Evolutionary conservation across 2,888 invertebrate species (phyloP).

Genomic region (Athalia rosae): DNA sequence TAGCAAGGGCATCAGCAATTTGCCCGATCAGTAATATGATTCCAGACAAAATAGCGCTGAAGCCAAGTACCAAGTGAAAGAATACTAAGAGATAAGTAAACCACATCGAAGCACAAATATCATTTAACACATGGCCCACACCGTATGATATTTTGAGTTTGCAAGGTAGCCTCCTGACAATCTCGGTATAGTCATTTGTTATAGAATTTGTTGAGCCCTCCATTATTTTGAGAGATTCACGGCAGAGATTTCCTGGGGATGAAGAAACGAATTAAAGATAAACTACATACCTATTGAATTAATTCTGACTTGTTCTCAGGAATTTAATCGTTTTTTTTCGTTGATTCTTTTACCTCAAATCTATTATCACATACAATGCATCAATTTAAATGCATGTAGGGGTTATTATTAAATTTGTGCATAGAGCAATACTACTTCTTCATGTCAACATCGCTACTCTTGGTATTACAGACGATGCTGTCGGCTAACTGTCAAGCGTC

Average conservation of each 20-base stretch:
- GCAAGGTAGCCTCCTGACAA: constrained; percentile 72
- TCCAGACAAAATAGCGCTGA: constrained; percentile 74
- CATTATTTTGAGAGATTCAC: constrained; percentile 53
- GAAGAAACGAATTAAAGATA: background rate
- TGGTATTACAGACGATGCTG: background rate
- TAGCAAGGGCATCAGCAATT: constrained; percentile 89
- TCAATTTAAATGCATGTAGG: too few relatives aligned
- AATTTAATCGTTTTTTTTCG: background rate
- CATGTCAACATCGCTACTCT: too few relatives aligned
- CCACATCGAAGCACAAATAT: constrained; percentile 95
- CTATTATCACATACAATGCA: too few relatives aligned
- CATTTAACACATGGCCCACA: constrained; percentile 92
- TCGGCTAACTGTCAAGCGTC: background rate
- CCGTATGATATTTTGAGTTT: constrained; percentile 78
- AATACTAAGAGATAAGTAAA: constrained; percentile 93
- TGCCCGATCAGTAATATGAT: constrained; percentile 87
- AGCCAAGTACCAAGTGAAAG: constrained; percentile 79
- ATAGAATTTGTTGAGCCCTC: constrained; percentile 55
- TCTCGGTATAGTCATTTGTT: constrained; percentile 74
- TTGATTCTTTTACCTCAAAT: too few relatives aligned
- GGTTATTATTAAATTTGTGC: too few relatives aligned
- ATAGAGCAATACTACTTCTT: too few relatives aligned
- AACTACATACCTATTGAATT: background rate
- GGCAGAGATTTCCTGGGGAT: background rate
- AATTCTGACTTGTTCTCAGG: background rate